Conservation (phyloP, 2,797 vertebrate genomes). For the Tenualosa ilisha region DNA sequence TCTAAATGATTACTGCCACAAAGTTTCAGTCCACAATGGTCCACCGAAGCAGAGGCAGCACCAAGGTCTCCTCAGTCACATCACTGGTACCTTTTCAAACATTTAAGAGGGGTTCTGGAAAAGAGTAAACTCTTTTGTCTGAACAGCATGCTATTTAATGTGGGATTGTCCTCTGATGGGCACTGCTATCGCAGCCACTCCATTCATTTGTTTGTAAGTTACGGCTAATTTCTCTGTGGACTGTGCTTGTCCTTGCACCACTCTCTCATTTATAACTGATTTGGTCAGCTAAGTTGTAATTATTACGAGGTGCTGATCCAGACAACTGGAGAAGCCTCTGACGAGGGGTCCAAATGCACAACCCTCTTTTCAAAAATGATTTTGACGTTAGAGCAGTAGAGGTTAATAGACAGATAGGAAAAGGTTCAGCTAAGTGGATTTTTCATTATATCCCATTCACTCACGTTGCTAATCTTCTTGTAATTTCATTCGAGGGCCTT, state of each 20-base stretch:
- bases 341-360: not conserved
- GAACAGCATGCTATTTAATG: not conserved
- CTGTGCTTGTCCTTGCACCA: not conserved
- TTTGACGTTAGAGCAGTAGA: not conserved
- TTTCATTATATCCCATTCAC: not conserved
- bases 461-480: constrained; percentile 1
- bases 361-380: not conserved
- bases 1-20: not conserved
- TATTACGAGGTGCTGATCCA: not conserved
- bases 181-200: not conserved
- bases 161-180: not conserved
- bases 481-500: constrained; percentile 7
- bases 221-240: not conserved
- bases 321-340: not conserved
- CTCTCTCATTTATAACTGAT: not conserved
- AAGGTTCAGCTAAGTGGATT: constrained; percentile 1
- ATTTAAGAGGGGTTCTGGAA: not conserved
- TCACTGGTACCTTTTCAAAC: not conserved
- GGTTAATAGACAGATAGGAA: not conserved
- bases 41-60: not conserved
- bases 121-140: not conserved
- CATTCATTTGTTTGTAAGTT: not conserved
- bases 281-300: not conserved
- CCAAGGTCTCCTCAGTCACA: not conserved
- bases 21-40: not conserved